phyloP scores from a whole-genome alignment of 2,797 vertebrate genomes.

The Luscinia luscinia region DNA sequence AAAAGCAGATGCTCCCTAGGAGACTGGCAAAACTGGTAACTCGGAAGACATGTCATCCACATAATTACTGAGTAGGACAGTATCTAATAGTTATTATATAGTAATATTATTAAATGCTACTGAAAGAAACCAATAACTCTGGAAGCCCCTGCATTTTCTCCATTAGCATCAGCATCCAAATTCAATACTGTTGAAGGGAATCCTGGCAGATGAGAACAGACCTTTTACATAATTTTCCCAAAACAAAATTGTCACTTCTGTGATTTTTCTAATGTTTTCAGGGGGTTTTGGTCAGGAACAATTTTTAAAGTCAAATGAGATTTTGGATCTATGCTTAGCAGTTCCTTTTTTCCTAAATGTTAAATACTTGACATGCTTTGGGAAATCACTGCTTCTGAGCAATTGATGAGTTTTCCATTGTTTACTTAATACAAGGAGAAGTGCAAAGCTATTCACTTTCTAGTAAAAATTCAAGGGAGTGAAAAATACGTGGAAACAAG shows the following conservation, averaged over 20 bases:
- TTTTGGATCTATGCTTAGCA: background rate
- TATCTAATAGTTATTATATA: conserved; percentile 14
- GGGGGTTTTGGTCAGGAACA: background rate
- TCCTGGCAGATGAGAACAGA: background rate
- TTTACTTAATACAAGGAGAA: background rate
- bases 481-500: background rate
- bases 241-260: background rate
- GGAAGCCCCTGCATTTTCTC: background rate
- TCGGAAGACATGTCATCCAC: conserved; percentile 2
- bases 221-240: background rate
- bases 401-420: background rate
- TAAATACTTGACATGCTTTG: background rate
- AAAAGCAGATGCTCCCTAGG: conserved; percentile 19
- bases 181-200: background rate
- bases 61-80: background rate
- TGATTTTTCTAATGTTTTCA: background rate
- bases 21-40: background rate
- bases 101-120: conserved; percentile 24
- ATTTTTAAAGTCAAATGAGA: background rate
- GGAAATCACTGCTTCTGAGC: background rate
- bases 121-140: background rate
- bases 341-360: background rate
- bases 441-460: background rate
- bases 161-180: background rate
- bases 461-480: background rate